Percentiles rank a stretch among this genome's conserved stretches.
Conservation (phyloP, 2,797 vertebrate species). For the Rachycentron canadum region DNA sequence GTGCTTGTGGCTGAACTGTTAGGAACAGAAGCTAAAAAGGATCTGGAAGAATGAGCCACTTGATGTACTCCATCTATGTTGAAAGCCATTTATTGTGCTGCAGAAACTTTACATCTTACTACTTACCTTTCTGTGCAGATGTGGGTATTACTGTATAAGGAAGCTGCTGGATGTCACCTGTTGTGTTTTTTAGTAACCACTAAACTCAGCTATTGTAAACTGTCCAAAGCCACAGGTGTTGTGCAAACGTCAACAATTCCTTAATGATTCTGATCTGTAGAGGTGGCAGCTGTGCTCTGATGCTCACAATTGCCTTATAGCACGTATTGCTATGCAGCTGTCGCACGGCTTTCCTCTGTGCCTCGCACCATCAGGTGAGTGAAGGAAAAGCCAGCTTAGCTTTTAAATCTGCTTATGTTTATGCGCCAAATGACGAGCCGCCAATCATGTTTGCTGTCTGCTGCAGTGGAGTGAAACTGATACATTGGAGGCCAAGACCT, state of each 20-base stretch:
- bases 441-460: not conserved
- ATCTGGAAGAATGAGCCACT: not conserved
- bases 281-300: slow-evolving; percentile 53
- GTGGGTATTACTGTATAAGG: not conserved
- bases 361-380: slow-evolving; percentile 50
- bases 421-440: slow-evolving; percentile 21
- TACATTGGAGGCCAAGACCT: not conserved
- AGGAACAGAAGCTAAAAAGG: not conserved
- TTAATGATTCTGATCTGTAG: slow-evolving; percentile 25
- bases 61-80: too few relatives aligned
- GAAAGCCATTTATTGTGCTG: too few relatives aligned
- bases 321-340: slow-evolving; percentile 2
- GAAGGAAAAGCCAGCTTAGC: slow-evolving; percentile 56
- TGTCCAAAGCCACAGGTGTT: slow-evolving; percentile 35
- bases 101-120: not conserved
- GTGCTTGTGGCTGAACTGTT: not conserved
- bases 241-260: slow-evolving; percentile 7
- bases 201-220: not conserved
- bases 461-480: slow-evolving; percentile 1
- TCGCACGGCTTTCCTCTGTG: slow-evolving; percentile 45
- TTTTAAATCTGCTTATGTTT: slow-evolving; percentile 47
- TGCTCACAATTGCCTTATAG: slow-evolving; percentile 1
- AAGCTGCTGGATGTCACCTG: not conserved
- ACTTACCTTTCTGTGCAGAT: not conserved
- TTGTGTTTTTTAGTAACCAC: not conserved